phyloP scores from a whole-genome alignment of 2,797 vertebrate species.

The Naso thynnoides region DNA sequence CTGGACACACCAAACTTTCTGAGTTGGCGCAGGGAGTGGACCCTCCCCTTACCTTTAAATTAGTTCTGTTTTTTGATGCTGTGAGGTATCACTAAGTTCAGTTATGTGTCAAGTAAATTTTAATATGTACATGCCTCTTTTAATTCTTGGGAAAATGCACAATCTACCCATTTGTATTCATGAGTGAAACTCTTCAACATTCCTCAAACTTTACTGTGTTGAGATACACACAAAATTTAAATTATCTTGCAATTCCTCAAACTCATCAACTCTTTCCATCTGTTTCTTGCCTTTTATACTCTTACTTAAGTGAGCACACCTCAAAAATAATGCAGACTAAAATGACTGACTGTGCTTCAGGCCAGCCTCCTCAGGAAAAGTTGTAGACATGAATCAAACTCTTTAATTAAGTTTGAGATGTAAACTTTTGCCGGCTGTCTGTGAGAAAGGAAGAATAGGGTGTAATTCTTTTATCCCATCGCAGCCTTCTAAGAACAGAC shows the following conservation, averaged over 20 bases:
- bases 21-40: too few relatives aligned
- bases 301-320: conserved; percentile 10
- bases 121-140: too few relatives aligned
- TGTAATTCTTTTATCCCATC: conserved; percentile 55
- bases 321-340: conserved; percentile 6
- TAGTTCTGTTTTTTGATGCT: too few relatives aligned
- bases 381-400: conserved; percentile 41
- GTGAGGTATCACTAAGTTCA: neutral
- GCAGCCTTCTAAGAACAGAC: conserved; percentile 57
- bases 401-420: conserved; percentile 63
- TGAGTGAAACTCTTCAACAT: too few relatives aligned
- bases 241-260: neutral
- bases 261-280: too few relatives aligned
- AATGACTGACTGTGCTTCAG: conserved; percentile 18
- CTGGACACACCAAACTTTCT: too few relatives aligned
- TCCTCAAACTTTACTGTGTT: neutral
- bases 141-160: neutral
- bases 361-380: conserved; percentile 16
- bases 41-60: too few relatives aligned
- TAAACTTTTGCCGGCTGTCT: conserved; percentile 56
- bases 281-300: too few relatives aligned
- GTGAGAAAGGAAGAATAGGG: conserved; percentile 33
- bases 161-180: neutral
- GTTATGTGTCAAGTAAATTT: neutral
- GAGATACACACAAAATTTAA: neutral